Evolutionary conservation across 2,113 vertebrate species (phyloP), one percentile per base, ranked within the genome.

Genomic region (Sclerurus mexicanus): DNA sequence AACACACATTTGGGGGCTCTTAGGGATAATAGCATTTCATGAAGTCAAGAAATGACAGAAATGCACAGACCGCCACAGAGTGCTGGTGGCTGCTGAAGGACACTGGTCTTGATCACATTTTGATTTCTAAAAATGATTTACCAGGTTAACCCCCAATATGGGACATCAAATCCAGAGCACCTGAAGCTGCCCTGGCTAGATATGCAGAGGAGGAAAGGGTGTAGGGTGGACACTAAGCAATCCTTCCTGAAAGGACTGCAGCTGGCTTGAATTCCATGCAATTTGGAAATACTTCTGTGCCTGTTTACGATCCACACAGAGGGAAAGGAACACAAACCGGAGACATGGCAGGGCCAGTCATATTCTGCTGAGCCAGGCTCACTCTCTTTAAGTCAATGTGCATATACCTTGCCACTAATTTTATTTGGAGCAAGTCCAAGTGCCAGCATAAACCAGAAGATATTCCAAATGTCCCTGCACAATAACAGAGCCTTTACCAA

Each of bases 401-500:
- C 25, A 53, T 20, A 49, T 28, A 44, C 16, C 52, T 46, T 35
- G 31, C 10, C 35, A 84, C 30, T 47, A 20, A 81, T 78, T 92
- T 52, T 33, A 71, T 9, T 8, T 66, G 24, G 12, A 89, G 59
- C 21, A 67, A 86, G 35, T 55, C 71, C 47, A 39, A 92, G n/a
- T 14, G 49, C 9, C 55, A 67, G 30, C 14, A 55, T 14, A 86
- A 84, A 59, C 39, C 5, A 89, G 35, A 47, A 77, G n/a, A 72
- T 37, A 67, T 12, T 72, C 19, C 5, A 0, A 68, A 33, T 15
- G 16, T 30, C 30, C 59, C 13, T 52, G 53, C n/a, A 47, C 47
- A 49, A 4, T 19, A 73, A 71, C 12, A 59, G 44, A 73, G 67
- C 28, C 3, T 4, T 68, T 46, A 96, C 98, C 81, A 91, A 99